phyloP scores from a whole-genome alignment of 2,113 vertebrate species.

The Cathartes aura region DNA sequence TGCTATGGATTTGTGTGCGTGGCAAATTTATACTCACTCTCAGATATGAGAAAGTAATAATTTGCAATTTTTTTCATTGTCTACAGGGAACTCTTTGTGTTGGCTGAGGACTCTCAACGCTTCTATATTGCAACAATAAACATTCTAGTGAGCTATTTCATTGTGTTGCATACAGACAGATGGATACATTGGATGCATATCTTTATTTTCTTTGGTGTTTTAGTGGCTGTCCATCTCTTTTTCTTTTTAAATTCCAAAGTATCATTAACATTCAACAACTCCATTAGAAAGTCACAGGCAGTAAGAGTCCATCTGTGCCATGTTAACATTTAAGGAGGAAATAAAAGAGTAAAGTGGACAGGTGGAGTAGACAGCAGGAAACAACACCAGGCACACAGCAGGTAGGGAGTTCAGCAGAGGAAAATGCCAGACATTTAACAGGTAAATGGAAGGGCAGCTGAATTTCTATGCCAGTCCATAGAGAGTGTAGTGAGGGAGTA shows the following conservation, averaged over 20 bases:
- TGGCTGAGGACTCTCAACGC: not conserved
- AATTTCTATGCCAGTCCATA: slow-evolving; percentile 12
- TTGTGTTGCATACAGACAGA: not conserved
- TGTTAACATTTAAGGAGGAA: slow-evolving; percentile 66
- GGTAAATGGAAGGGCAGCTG: slow-evolving; percentile 56
- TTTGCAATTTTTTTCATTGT: not conserved
- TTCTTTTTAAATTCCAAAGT: slow-evolving; percentile 38
- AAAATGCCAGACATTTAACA: slow-evolving; percentile 63
- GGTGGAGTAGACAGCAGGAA: slow-evolving; percentile 62
- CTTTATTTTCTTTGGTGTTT: slow-evolving; percentile 37
- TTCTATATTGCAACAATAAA: not conserved
- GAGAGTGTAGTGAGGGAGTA: not conserved
- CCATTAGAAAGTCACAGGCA: slow-evolving; percentile 61
- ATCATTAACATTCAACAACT: slow-evolving; percentile 61
- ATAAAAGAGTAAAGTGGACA: slow-evolving; percentile 66
- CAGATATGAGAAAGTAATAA: not conserved
- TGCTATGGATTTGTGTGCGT: not conserved
- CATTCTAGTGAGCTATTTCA: not conserved
- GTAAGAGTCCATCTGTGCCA: slow-evolving; percentile 56
- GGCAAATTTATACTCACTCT: not conserved
- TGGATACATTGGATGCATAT: not conserved
- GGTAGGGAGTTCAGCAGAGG: slow-evolving; percentile 49
- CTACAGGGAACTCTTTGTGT: not conserved
- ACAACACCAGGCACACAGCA: slow-evolving; percentile 40
- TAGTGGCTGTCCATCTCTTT: not conserved